A percentile compares a stretch with the other conserved stretches of the same genome.
These are phyloP conservation scores for Arctia plantaginis DNA, from an alignment of 2,888 invertebrate species.

Conservation along the genomic window DNA sequence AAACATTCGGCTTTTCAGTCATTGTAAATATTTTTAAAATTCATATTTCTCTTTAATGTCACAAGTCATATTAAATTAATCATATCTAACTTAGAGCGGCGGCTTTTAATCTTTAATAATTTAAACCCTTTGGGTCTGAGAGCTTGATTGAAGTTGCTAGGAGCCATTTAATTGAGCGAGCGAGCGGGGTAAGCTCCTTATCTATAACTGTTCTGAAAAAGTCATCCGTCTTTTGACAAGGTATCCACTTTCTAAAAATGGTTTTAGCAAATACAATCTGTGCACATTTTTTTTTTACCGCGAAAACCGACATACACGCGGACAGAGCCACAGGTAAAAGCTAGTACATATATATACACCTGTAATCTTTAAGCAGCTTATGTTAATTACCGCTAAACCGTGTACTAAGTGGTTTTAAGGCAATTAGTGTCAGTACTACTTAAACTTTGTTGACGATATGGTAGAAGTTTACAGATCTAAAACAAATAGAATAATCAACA, in stretches of 20 bases:
- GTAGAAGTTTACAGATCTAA: not conserved
- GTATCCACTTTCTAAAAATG: no score
- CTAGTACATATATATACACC: not conserved
- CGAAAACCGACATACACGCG: no score
- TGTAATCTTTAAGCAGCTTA: constrained; percentile 6
- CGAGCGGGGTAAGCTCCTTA: no score
- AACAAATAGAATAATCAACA: constrained; percentile 7
- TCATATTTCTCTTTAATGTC: not conserved
- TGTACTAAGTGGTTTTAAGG: constrained; percentile 10
- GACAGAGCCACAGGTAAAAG: no score
- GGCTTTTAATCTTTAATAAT: not conserved
- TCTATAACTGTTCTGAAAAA: not conserved
- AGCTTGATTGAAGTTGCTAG: not conserved
- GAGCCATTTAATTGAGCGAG: no score
- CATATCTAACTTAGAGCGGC: not conserved
- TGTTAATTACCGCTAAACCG: constrained; percentile 12
- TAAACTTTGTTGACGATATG: constrained; percentile 4
- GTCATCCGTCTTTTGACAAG: no score
- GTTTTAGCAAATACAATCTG: no score
- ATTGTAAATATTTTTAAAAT: not conserved
- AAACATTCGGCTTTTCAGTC: not conserved
- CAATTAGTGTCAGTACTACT: constrained; percentile 9
- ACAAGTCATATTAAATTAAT: not conserved
- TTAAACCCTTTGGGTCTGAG: not conserved
- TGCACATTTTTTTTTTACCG: no score